A percentile compares a stretch with the other conserved stretches of the same genome.
Evolutionary conservation across 2,113 vertebrate genomes (phyloP).

Genomic region (Pseudolaguvia tuberculata): DNA sequence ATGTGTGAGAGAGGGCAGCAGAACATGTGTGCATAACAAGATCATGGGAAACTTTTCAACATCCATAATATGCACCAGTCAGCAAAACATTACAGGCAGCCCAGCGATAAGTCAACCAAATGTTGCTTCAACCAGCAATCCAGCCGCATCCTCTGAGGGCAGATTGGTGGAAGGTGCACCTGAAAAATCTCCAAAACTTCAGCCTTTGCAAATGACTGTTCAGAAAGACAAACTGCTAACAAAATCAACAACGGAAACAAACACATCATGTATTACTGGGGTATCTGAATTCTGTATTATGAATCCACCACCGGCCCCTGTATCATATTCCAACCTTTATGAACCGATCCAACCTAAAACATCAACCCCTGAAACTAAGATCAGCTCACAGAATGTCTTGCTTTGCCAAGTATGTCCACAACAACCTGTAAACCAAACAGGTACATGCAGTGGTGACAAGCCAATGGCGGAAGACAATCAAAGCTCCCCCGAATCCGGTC

Average conservation of each 20-base stretch:
- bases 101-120: background rate
- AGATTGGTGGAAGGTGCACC: background rate
- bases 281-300: background rate
- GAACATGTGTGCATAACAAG: background rate
- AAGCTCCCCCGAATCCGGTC: slow-evolving; percentile 5
- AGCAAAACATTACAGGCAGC: background rate
- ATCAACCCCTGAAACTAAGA: slow-evolving; percentile 13
- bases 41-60: background rate
- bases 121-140: background rate
- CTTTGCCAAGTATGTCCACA: slow-evolving; percentile 34
- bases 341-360: slow-evolving; percentile 37
- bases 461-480: background rate
- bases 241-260: background rate
- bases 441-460: background rate
- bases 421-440: slow-evolving; percentile 36
- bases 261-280: background rate
- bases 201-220: background rate
- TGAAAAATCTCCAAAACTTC: slow-evolving; percentile 2
- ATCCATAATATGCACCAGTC: background rate
- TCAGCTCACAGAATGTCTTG: slow-evolving; percentile 24
- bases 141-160: slow-evolving; percentile 3
- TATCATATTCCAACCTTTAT: slow-evolving; percentile 19
- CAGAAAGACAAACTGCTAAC: slow-evolving; percentile 1
- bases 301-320: background rate
- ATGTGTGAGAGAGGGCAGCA: background rate